Percentiles rank a stretch among this genome's conserved stretches.
Conservation (phyloP, 2,113 vertebrate genomes). For the Atlantisia rogersi region DNA sequence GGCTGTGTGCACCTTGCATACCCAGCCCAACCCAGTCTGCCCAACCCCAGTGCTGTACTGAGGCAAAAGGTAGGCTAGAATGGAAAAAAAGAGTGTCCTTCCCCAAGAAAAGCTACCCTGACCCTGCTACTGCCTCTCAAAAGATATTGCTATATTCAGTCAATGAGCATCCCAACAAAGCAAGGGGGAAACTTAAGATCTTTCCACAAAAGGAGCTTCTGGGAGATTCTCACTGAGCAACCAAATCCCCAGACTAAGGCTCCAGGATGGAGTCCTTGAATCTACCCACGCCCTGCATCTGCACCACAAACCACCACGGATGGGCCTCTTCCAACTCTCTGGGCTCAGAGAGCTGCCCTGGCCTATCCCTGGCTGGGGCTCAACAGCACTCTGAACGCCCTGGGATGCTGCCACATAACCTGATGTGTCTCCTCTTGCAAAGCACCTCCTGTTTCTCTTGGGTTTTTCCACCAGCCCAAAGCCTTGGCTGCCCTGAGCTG, state of each 20-base stretch:
- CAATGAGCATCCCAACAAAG: background rate
- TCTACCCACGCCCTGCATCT: background rate
- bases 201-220: background rate
- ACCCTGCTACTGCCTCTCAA: accelerated
- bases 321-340: accelerated
- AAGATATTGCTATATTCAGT: background rate
- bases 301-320: background rate
- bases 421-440: background rate
- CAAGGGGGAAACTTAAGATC: background rate
- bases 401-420: background rate
- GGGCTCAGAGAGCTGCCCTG: background rate
- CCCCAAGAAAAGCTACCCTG: background rate
- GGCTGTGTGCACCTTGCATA: accelerated
- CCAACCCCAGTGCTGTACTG: background rate
- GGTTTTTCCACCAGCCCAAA: background rate
- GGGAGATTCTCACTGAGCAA: background rate
- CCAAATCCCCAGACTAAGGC: background rate
- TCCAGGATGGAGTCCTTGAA: background rate
- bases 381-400: background rate
- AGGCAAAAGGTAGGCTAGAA: background rate
- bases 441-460: background rate
- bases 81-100: background rate
- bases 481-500: background rate
- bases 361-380: background rate
- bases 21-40: background rate